phyloP scores from a whole-genome alignment of 2,888 invertebrate species.

The Microctonus hyperodae region DNA sequence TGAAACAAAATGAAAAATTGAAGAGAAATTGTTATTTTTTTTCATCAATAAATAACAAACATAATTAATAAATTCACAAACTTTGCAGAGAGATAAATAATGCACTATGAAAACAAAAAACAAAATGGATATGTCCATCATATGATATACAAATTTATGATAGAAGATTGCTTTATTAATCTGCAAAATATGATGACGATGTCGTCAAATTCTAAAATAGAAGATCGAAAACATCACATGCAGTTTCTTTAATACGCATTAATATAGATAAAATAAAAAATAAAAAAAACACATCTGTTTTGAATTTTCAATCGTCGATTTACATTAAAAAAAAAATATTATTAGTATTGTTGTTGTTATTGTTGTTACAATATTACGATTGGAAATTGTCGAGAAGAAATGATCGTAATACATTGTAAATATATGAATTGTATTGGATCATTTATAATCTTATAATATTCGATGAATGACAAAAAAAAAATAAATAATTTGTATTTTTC shows the following conservation, averaged over 20 bases:
- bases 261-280: not conserved
- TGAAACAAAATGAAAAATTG: slow-evolving; percentile 33
- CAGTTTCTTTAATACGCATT: not conserved
- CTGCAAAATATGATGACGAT: not conserved
- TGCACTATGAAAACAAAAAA: not conserved
- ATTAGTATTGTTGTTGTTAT: no score
- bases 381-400: not conserved
- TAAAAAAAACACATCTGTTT: not conserved
- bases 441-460: not conserved
- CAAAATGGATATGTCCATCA: not conserved
- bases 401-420: not conserved
- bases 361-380: not conserved
- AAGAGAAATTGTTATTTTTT: no score
- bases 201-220: not conserved
- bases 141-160: not conserved
- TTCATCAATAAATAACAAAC: not conserved
- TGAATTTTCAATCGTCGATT: not conserved
- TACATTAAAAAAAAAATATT: not conserved
- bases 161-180: not conserved
- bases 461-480: not conserved
- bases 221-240: not conserved
- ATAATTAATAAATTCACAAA: slow-evolving; percentile 9
- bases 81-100: not conserved
- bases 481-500: not conserved
- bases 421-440: not conserved